Base-by-base conservation (phyloP, 2,797 vertebrate species). In the Eidolon dupreanum region DNA sequence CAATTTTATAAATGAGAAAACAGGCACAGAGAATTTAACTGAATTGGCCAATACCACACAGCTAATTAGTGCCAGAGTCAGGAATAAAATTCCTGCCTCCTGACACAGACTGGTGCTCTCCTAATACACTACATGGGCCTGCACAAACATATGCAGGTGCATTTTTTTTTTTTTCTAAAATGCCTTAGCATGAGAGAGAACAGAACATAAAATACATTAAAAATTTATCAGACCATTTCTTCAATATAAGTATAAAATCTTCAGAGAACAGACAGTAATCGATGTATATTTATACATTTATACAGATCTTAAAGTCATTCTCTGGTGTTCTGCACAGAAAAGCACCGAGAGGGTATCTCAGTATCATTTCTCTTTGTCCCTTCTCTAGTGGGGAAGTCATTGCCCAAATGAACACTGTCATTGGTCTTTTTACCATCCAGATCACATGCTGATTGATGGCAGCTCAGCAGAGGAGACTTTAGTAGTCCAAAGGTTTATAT, bases 1-100 rank as follows among this genome's bases (percentile, higher is more conserved):
- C 31, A 57, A 16, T 74, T 74, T 90, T 81, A 73, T 57, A 12
- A 85, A 49, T 55, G 26, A 71, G 24, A n/a, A 84, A 87, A 93
- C 7, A 84, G 55, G 33, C 16, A 41, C 51, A 59, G 41, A 49
- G 12, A 90, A 83, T 46, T 78, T 59, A 84, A 87, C 16, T 83
- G 31, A 78, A 19, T 77, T 85, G 70, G 57, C 55, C 24, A 82
- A 22, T 36, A 77, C 57, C 61, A 90, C 7, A 26, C 9, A 75
- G 6, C 36, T 92, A 61, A n/a, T 77, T 46, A 82, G 31, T 43
- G 5, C 13, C 46, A 90, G 51, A 78, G 31, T 16, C 20, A 88
- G 20, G 36, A 81, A 43, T 84, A 55, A 79, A 77, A 66, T 53
- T 5, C 9, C 59, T 70, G 10, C 26, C 20, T 70, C 84, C 33